Conservation (phyloP, 2,888 invertebrate species). For the Zaprionus obscuricornis region DNA sequence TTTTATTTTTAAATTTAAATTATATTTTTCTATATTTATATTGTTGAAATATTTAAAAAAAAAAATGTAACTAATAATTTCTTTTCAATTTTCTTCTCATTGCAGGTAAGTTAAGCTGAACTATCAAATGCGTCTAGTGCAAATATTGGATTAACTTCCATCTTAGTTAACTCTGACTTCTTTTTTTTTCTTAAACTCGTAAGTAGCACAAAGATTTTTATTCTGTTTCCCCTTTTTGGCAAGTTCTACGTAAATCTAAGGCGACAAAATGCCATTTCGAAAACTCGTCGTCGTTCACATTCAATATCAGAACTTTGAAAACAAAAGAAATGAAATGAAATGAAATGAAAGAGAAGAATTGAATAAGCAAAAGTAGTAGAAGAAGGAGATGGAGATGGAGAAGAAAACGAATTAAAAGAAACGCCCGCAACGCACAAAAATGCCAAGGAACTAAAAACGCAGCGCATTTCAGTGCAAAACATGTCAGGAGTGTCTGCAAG, state of each 20-base stretch:
- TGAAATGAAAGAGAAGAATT: not conserved
- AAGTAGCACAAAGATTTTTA: conserved; percentile 59
- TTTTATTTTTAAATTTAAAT: conserved; percentile 1
- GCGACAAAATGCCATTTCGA: conserved; percentile 45
- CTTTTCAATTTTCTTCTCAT: conserved; percentile 17
- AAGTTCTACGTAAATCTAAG: conserved; percentile 42
- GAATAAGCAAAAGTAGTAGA: too few relatives aligned
- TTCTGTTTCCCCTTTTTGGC: not conserved
- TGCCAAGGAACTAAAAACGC: conserved; percentile 51
- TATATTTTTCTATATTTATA: too few relatives aligned
- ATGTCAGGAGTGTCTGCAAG: conserved; percentile 7
- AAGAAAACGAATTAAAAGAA: conserved; percentile 49
- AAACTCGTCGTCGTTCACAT: conserved; percentile 35
- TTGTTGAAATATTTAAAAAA: too few relatives aligned
- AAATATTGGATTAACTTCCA: conserved; percentile 6
- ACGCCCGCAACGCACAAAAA: conserved; percentile 53
- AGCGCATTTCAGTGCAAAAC: conserved; percentile 54
- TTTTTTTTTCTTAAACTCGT: too few relatives aligned
- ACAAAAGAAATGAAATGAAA: not conserved
- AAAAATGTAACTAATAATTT: too few relatives aligned
- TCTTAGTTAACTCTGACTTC: conserved; percentile 4
- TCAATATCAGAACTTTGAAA: conserved; percentile 38
- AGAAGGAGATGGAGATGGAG: conserved; percentile 1
- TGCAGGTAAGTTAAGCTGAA: conserved; percentile 67
- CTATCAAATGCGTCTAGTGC: conserved; percentile 8